Conservation (phyloP, 1,140 invertebrate genomes). For the Drosophila guanche region DNA sequence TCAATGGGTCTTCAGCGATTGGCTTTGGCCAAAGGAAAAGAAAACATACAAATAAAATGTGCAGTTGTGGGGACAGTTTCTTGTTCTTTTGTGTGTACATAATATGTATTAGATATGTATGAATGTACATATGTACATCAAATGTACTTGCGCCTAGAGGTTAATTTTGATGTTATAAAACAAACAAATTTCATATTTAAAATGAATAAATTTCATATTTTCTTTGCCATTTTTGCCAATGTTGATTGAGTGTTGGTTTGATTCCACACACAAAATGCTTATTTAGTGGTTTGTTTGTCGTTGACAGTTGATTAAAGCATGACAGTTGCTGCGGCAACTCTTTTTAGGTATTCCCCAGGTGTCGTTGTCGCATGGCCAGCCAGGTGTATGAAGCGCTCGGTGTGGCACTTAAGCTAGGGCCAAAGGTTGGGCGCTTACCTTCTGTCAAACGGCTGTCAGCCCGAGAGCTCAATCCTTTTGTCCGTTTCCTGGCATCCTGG, state of each 20-base stretch:
- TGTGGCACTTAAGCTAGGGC: constrained; percentile 47
- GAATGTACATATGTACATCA: too few species aligned
- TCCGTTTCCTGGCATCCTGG: constrained; percentile 29
- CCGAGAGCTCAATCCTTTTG: constrained; percentile 53
- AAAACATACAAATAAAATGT: too few species aligned
- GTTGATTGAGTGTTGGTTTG: constrained; percentile 33
- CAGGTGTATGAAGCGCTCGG: constrained; percentile 44
- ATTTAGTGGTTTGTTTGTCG: constrained; percentile 25
- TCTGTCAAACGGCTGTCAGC: constrained; percentile 58
- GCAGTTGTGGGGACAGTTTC: too few species aligned
- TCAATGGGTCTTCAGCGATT: constrained; percentile 28
- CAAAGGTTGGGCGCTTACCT: constrained; percentile 43
- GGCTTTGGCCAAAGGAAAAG: constrained; percentile 17
- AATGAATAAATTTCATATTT: too few species aligned
- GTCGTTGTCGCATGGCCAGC: constrained; percentile 19
- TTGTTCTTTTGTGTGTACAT: too few species aligned
- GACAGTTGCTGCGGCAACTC: constrained; percentile 2
- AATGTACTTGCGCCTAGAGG: too few species aligned
- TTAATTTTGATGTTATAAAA: too few species aligned
- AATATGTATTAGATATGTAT: too few species aligned
- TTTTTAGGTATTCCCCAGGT: constrained; percentile 18
- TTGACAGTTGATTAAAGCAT: constrained; percentile 53
- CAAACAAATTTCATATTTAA: too few species aligned
- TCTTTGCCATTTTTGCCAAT: too few species aligned
- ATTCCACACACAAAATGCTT: constrained; percentile 31